A percentile compares a stretch with the other conserved stretches of the same genome.
These are phyloP conservation scores for Bombus superbus DNA, from an alignment of 1,140 invertebrate species.

Conservation along the genomic window DNA sequence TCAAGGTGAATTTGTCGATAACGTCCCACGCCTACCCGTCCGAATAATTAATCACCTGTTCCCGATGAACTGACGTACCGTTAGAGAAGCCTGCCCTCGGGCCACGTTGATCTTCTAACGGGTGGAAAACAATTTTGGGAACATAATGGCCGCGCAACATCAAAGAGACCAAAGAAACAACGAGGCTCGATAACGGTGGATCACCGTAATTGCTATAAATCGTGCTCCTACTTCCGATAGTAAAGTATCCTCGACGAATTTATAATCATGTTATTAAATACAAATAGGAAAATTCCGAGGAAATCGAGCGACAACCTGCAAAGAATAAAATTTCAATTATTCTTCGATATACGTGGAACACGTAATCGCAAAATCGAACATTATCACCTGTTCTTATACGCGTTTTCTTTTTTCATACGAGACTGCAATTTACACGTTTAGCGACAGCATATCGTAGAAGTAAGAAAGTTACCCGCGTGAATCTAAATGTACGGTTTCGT, in stretches of 20 bases:
- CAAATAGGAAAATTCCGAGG: not conserved
- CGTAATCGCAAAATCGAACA: no score
- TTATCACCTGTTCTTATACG: no score
- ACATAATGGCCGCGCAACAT: constrained; percentile 50
- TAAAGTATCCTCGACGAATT: not conserved
- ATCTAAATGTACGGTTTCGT: not conserved
- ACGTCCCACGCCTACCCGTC: constrained; percentile 69
- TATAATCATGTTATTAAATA: not conserved
- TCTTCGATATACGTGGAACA: not conserved
- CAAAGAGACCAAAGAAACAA: constrained; percentile 45
- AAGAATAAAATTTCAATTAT: not conserved
- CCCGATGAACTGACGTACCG: constrained; percentile 67
- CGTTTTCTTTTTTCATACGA: not conserved
- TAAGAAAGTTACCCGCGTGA: not conserved
- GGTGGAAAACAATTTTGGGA: constrained; percentile 61
- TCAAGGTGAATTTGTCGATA: constrained; percentile 71
- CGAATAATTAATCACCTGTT: constrained; percentile 71
- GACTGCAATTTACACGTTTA: not conserved
- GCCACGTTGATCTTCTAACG: constrained; percentile 34
- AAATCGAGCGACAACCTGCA: no score
- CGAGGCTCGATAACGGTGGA: not conserved
- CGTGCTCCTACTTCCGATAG: not conserved
- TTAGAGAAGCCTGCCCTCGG: constrained; percentile 59
- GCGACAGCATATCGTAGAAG: no score
- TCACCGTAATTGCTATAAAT: not conserved